phyloP scores from a whole-genome alignment of 2,888 invertebrate genomes.

The Melolontha melolontha region DNA sequence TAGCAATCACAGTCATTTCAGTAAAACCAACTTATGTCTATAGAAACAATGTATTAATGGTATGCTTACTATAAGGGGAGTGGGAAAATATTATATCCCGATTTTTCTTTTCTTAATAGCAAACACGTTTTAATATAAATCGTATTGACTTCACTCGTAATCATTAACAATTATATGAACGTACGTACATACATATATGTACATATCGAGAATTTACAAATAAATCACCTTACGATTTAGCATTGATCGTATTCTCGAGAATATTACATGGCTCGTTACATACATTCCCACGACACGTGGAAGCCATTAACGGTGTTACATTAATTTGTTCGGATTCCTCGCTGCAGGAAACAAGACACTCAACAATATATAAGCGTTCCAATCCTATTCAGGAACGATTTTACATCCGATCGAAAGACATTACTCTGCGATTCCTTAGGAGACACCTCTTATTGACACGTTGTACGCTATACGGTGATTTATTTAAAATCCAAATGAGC shows the following conservation, averaged over 20 bases:
- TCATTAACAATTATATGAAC: too few relatives aligned
- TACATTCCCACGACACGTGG: constrained; percentile 8
- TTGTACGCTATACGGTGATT: background rate
- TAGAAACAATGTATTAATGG: too few relatives aligned
- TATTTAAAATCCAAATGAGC: too few relatives aligned
- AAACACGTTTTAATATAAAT: background rate
- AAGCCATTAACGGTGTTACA: constrained; percentile 11
- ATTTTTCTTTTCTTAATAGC: background rate
- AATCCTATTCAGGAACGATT: constrained; percentile 1
- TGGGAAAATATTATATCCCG: too few relatives aligned
- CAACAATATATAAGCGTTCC: constrained; percentile 10
- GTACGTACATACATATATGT: too few relatives aligned
- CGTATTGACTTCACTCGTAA: too few relatives aligned
- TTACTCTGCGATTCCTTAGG: constrained; percentile 15
- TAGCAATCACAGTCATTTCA: too few relatives aligned
- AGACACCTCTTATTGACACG: background rate
- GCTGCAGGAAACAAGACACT: constrained; percentile 7
- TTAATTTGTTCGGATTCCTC: constrained; percentile 16
- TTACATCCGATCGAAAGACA: constrained; percentile 1
- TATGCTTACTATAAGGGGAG: too few relatives aligned
- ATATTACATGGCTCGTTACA: constrained; percentile 13
- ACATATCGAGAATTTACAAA: too few relatives aligned
- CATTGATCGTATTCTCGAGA: background rate
- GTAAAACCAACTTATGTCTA: too few relatives aligned
- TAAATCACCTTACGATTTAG: too few relatives aligned